Base-by-base conservation (phyloP, 2,797 vertebrate genomes). In the Rousettus madagascariensis region DNA sequence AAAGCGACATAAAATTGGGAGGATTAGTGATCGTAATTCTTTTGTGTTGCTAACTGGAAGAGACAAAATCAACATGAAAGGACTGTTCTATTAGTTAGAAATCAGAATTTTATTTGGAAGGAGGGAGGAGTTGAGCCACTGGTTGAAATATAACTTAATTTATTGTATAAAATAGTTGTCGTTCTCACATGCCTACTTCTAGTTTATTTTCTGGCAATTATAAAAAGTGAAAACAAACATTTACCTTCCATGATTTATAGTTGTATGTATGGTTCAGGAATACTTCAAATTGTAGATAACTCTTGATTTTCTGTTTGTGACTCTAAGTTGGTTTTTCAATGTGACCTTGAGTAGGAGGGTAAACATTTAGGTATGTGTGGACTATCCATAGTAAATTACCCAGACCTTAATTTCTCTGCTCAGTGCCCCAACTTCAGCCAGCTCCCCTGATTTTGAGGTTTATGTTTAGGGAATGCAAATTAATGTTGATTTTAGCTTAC, bases 31-130 rank as follows among this genome's bases (percentile, higher is more conserved):
- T 97, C 7, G 4, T 92, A 91, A 95, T 94, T 96, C 93, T 97
- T 97, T 96, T 97, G 91, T 96, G 86, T 97, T 98, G 95, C 96
- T 97, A 98, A 97, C 92, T 96, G 72, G 20, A 63, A 61, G 72
- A 92, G 95, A 95, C 95, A 97, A 98, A 98, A 97, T 94, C 97
- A 98, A 96, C 94, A 95, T 3, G 36, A 97, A 97, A 97, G 95
- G 94, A 53, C 55, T 84, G 77, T 96, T 87, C 71, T 94, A 33
- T 97, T 94, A 93, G 97, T 96, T 96, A 97, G 95, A 98, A 97
- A 97, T 97, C 43, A 24, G 97, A 95, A 93, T 95, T 91, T 96
- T 92, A 46, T 80, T 96, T 30, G 63, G 66, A 80, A 94, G 90
- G 41, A 94, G 91, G 16, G 75, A 75, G 59, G 78, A 92, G 75